These are phyloP conservation scores for Stratiomys singularior DNA, from an alignment of 2,888 invertebrate species.

Conservation along the genomic window DNA sequence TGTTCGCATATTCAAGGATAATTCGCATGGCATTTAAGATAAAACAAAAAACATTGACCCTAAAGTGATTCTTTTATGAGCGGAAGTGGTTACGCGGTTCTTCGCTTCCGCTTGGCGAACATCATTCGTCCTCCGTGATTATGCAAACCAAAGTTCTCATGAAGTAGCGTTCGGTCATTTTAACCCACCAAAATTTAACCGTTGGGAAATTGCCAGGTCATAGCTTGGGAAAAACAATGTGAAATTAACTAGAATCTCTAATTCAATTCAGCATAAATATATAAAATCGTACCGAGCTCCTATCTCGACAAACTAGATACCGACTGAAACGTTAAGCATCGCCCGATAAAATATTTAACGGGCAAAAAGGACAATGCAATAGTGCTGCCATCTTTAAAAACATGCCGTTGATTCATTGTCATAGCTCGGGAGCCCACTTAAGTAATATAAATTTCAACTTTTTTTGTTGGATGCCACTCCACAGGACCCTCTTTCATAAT, in stretches of 20 bases:
- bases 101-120: neutral
- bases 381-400: slow-evolving; percentile 40
- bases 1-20: too few relatives aligned
- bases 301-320: neutral
- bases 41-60: slow-evolving; percentile 30
- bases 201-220: neutral
- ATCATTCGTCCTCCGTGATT: slow-evolving; percentile 11
- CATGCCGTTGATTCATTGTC: neutral
- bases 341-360: slow-evolving; percentile 38
- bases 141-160: neutral
- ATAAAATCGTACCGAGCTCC: neutral
- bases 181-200: neutral
- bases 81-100: slow-evolving; percentile 9
- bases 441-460: slow-evolving; percentile 22
- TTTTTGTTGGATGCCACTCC: neutral
- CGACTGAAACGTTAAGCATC: slow-evolving; percentile 1
- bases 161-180: neutral
- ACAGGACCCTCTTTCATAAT: slow-evolving; percentile 19
- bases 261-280: neutral
- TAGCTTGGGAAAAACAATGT: neutral
- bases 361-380: slow-evolving; percentile 25
- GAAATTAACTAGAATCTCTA: neutral
- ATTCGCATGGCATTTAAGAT: neutral
- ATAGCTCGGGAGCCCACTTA: slow-evolving; percentile 4
- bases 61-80: slow-evolving; percentile 33